Evolutionary conservation across 1,140 invertebrate species (phyloP), one percentile per base, ranked within the genome.

Genomic region (Atopsyche davidsoni): DNA sequence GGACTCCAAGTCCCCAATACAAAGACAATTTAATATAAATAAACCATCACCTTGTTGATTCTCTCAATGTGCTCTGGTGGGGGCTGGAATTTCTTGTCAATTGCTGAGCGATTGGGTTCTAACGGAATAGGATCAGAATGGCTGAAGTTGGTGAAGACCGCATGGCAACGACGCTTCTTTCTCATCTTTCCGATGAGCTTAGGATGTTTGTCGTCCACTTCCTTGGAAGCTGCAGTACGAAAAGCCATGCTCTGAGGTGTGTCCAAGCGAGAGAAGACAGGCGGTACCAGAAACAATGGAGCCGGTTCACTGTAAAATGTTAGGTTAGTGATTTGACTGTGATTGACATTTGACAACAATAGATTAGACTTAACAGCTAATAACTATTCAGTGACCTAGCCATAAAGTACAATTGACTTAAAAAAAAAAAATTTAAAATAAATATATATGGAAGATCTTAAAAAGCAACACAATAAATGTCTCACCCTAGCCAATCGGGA

Each of bases 231-330:
- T 48, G 77, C 75, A 14, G 69, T 65, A 38, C 72, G 72, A 56
- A 75, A 75, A 7, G 63, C 68, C 55, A 78, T 78, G 9, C 69
- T 69, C 41, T 82, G 78, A 19, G 80, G 71, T 6, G 71, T 79
- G 59, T 92, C 88, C 61, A 85, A 81, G 54, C 88, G 77, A 24
- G 87, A 83, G 62, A 92, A 93, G 11, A 80, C 73, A 11, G 81
- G 72, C 18, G 90, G 89, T 22, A 86, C 77, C 28, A 92, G 71
- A 60, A 88, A 87, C 14, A 84, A 66, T 23, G 82, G 80, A n/a
- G 62, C 48, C 63, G 70, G 58, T 75, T 73, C 51, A 52, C 69
- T 67, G 49, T 24, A 67, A 67, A 45, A 60, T 14, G 7, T 14
- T 10, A 41, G 6, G 2, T 14, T 9, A 13, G 17, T 10, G 35